phyloP scores from a whole-genome alignment of 1,140 invertebrate species.

The Scaptomyza montana region DNA sequence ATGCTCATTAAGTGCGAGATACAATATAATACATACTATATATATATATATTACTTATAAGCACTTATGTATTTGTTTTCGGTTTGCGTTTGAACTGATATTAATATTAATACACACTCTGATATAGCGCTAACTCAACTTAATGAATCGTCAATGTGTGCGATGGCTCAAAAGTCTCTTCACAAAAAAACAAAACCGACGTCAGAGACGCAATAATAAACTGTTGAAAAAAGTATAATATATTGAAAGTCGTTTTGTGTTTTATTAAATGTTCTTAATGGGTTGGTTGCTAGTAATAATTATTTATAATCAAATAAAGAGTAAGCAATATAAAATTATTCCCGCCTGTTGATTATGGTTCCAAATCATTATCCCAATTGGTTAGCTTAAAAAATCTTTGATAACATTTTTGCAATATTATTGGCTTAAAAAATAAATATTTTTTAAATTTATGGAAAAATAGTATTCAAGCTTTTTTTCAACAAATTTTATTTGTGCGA shows the following conservation, averaged over 20 bases:
- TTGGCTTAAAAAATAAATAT: too few species aligned
- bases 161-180: constrained; percentile 35
- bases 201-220: constrained; percentile 36
- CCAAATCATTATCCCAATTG: too few species aligned
- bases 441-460: too few species aligned
- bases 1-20: constrained; percentile 46
- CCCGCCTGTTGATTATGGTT: too few species aligned
- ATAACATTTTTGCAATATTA: too few species aligned
- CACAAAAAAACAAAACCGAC: background rate
- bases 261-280: background rate
- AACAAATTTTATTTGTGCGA: too few species aligned
- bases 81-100: constrained; percentile 21
- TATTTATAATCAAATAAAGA: too few species aligned
- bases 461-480: too few species aligned
- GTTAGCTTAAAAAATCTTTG: too few species aligned
- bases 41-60: background rate
- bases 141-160: constrained; percentile 17
- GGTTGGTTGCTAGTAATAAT: constrained; percentile 1
- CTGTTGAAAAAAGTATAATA: constrained; percentile 20
- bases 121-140: constrained; percentile 47
- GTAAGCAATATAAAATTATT: too few species aligned
- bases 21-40: constrained; percentile 15
- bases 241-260: background rate
- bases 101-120: background rate
- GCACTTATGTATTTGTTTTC: constrained; percentile 27